Percentiles rank a stretch among this genome's conserved stretches.
phyloP scores from a whole-genome alignment of 2,797 vertebrate species.

The Pseudochirops corinnae region DNA sequence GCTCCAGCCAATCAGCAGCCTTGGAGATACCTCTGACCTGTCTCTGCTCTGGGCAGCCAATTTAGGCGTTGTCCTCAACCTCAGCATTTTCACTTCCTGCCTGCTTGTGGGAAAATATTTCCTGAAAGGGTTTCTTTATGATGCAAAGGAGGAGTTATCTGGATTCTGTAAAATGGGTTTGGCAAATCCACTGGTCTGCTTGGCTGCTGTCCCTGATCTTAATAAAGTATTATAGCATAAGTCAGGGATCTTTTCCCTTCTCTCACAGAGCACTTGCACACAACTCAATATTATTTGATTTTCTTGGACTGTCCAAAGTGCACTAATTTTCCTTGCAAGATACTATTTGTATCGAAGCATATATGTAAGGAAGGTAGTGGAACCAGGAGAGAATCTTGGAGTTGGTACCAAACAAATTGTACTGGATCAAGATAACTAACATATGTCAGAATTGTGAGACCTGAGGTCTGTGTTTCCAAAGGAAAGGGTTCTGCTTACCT shows the following conservation, averaged over 20 bases:
- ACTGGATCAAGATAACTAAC: background rate
- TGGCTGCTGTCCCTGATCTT: slow-evolving; percentile 57
- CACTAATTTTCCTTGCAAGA: background rate
- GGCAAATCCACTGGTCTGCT: background rate
- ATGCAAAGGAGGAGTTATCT: slow-evolving; percentile 28
- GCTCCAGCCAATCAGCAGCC: background rate
- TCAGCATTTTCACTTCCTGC: slow-evolving; percentile 31
- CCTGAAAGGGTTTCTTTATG: slow-evolving; percentile 57
- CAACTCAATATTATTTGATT: background rate
- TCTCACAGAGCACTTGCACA: accelerated
- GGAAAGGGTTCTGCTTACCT: background rate
- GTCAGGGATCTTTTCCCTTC: background rate
- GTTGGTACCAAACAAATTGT: background rate
- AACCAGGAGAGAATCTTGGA: background rate
- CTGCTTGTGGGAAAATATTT: slow-evolving; percentile 5
- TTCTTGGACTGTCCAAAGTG: background rate
- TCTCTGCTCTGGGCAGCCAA: slow-evolving; percentile 49
- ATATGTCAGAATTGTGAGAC: background rate
- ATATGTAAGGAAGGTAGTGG: background rate
- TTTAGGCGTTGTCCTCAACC: background rate
- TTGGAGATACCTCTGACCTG: slow-evolving; percentile 20
- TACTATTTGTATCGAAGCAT: background rate
- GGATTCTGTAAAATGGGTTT: background rate
- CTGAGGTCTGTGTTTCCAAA: background rate
- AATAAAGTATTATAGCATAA: slow-evolving; percentile 21